Conservation (phyloP, 2,113 vertebrate species). For the Geothlypis trichas region DNA sequence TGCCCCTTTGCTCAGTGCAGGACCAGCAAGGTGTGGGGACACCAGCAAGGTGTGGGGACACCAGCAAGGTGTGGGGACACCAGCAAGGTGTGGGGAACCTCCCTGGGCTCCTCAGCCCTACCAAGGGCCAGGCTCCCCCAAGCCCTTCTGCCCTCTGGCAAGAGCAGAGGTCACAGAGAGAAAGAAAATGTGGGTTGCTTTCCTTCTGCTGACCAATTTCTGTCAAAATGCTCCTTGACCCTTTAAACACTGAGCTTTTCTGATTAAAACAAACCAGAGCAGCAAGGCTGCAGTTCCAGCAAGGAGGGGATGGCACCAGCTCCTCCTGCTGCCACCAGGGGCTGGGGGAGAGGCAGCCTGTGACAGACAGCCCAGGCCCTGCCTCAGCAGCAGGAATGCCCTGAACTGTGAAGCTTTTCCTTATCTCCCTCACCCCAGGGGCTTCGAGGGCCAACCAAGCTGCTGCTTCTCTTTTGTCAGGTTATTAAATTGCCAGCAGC, state of each 20-base stretch:
- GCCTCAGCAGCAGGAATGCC: background rate
- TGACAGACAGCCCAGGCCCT: background rate
- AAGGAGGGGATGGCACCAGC: background rate
- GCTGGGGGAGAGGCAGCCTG: background rate
- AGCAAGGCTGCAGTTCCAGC: background rate
- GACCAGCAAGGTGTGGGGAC: background rate
- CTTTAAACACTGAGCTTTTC: background rate
- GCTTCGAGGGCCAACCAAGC: background rate
- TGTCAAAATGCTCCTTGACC: background rate
- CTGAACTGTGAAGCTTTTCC: background rate
- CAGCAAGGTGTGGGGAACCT: background rate
- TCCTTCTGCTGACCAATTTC: background rate
- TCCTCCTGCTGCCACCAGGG: background rate
- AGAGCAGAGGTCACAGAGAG: background rate
- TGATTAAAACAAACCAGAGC: background rate
- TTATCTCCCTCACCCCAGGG: background rate
- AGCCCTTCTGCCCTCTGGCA: background rate
- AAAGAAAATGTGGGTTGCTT: fast-evolving
- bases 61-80: too few species aligned
- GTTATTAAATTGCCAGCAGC: background rate
- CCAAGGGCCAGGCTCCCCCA: background rate
- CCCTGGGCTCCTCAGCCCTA: background rate
- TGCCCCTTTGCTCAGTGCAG: background rate
- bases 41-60: too few species aligned
- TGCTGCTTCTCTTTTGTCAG: background rate